Evolutionary conservation across 2,113 vertebrate genomes (phyloP).

Genomic region (Tringa solitaria): DNA sequence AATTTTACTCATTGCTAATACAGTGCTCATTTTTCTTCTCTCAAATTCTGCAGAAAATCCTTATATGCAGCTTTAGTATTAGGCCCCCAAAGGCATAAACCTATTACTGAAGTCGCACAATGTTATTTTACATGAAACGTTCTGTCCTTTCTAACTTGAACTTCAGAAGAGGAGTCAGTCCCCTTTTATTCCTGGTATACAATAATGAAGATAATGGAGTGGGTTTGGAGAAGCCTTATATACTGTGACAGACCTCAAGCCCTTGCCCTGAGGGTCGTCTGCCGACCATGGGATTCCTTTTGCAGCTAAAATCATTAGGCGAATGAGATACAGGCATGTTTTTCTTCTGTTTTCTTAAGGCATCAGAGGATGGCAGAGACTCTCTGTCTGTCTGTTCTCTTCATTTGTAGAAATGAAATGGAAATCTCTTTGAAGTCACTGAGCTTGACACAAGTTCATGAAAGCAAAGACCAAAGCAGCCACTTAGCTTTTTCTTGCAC

Average conservation of each 20-base stretch:
- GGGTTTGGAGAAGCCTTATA: constrained; percentile 60
- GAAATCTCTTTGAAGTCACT: constrained; percentile 51
- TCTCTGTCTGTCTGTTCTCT: constrained; percentile 58
- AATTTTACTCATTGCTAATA: constrained; percentile 45
- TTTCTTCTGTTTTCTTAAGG: constrained; percentile 45
- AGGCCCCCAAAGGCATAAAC: constrained; percentile 57
- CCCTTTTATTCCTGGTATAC: constrained; percentile 67
- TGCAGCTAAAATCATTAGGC: constrained; percentile 51
- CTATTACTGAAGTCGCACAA: constrained; percentile 59
- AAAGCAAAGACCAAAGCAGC: constrained; percentile 25
- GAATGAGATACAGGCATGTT: constrained; percentile 45
- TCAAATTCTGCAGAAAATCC: constrained; percentile 59
- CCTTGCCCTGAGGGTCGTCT: constrained; percentile 38
- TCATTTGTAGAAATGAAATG: constrained; percentile 50
- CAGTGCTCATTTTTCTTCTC: not conserved
- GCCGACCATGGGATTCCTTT: constrained; percentile 43
- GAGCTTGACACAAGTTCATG: constrained; percentile 39
- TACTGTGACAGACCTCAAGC: constrained; percentile 47
- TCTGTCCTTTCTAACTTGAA: constrained; percentile 56
- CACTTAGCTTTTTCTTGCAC: constrained; percentile 43
- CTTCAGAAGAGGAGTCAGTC: constrained; percentile 61
- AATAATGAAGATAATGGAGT: constrained; percentile 69
- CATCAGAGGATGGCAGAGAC: constrained; percentile 28
- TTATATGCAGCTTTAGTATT: constrained; percentile 35
- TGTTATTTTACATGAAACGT: constrained; percentile 65